phyloP scores from a whole-genome alignment of 2,888 invertebrate genomes.

The Rhagonycha lutea region DNA sequence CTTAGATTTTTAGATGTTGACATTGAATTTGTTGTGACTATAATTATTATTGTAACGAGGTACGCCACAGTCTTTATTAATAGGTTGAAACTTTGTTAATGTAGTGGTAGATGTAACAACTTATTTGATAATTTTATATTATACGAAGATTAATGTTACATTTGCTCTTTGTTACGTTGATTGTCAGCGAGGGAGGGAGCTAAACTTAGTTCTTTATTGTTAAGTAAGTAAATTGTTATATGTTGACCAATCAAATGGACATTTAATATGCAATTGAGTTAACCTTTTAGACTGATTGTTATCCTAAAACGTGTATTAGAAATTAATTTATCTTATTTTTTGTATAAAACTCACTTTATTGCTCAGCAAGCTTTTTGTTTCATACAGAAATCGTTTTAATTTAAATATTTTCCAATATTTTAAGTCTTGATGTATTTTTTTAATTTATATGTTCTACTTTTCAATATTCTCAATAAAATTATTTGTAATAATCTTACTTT shows the following conservation, averaged over 20 bases:
- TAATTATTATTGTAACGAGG: neutral
- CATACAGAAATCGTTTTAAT: neutral
- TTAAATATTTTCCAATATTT: neutral
- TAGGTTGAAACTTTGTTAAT: neutral
- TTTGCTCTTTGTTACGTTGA: neutral
- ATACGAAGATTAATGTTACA: neutral
- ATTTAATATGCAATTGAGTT: neutral
- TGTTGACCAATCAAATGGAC: neutral
- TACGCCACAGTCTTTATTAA: neutral
- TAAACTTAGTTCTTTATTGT: neutral
- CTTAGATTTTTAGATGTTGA: neutral
- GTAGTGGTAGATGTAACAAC: neutral
- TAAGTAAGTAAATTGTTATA: slow-evolving; percentile 4
- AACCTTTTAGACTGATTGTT: neutral
- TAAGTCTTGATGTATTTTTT: neutral
- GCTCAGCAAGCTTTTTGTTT: neutral
- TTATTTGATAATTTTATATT: slow-evolving; percentile 1
- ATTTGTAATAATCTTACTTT: neutral
- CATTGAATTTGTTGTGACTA: neutral
- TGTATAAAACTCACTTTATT: neutral
- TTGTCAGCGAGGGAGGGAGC: neutral
- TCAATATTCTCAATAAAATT: neutral
- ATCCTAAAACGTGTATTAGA: neutral
- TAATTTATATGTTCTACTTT: neutral
- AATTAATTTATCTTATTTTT: neutral